Evolutionary conservation across 1,140 invertebrate species (phyloP).

Genomic region (Psix sp.): DNA sequence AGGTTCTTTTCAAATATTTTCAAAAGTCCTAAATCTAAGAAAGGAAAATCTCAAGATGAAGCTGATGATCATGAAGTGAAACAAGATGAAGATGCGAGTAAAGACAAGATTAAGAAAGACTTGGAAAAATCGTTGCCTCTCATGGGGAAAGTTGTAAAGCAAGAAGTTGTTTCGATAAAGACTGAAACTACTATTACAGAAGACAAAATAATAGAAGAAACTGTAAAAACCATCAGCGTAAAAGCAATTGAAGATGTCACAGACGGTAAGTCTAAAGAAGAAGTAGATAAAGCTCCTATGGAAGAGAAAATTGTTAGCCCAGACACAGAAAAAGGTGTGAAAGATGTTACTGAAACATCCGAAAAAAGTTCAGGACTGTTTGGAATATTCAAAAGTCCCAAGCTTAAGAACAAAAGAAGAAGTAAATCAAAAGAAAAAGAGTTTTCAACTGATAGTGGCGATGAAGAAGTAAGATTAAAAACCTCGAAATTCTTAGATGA

Average conservation of each 20-base stretch:
- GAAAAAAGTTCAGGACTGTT: conserved; percentile 65
- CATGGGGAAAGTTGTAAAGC: conserved; percentile 29
- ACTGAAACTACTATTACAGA: conserved; percentile 49
- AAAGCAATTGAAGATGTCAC: conserved; percentile 14
- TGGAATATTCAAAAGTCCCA: conserved; percentile 71
- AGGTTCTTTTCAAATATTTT: conserved; percentile 43
- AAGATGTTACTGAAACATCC: conserved; percentile 15
- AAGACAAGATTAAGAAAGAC: conserved; percentile 32
- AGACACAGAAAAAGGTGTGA: neutral
- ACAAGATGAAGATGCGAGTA: conserved; percentile 18
- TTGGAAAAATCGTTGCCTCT: neutral
- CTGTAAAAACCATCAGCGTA: conserved; percentile 34
- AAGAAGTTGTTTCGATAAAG: conserved; percentile 44
- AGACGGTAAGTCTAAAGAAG: neutral
- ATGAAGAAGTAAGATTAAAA: conserved; percentile 56
- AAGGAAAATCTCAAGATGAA: conserved; percentile 35
- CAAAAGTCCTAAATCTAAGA: conserved; percentile 41
- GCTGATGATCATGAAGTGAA: neutral
- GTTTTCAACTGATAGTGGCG: conserved; percentile 45
- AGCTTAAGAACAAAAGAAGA: conserved; percentile 61
- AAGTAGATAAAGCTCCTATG: conserved; percentile 1
- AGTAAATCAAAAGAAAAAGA: conserved; percentile 65
- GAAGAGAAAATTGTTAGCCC: too few species aligned
- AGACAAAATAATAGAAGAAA: conserved; percentile 44
- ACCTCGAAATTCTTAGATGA: conserved; percentile 60